Evolutionary conservation across 1,140 invertebrate species (phyloP), one percentile per base, ranked within the genome.

Genomic region (Triops longicaudatus): DNA sequence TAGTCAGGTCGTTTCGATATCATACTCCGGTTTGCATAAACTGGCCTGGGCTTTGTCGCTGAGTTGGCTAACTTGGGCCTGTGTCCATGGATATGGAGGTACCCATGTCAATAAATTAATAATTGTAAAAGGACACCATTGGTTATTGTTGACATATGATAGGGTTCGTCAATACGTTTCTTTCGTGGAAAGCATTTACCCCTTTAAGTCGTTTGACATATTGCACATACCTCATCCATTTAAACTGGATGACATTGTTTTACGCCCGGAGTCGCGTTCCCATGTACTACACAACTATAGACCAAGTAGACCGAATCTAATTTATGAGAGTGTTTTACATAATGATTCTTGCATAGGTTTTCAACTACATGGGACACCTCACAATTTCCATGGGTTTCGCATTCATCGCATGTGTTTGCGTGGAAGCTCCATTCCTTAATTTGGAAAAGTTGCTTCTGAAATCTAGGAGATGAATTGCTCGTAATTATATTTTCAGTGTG

Each of bases 21-120:
- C 90, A 11, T 92, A 91, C 80, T 88, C 87, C 0, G 85, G 88
- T 1, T 83, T 91, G 7, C 85, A 88, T 43, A 84, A 90, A 31
- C 83, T 87, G 1, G 82, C 83, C 0, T 93, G 91, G 88, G 85
- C 87, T 0, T 9, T 90, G 0, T 85, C 83, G 0, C 83, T 93
- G 5, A 85, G 86, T 1, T 92, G 91, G 90, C 84, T 93, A 10
- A 89, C 92, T 9, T 84, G 94, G 26, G 91, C 92, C 27, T 95
- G 93, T 81, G 90, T 89, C 81, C 89, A 89, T 79, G 91, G 91
- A 3, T 88, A 91, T 80, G 91, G 91, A 72, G 90, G 90, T 71
- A 86, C n/a, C n/a, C n/a, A n/a, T n/a, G n/a, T n/a, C n/a, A n/a
- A n/a, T n/a, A n/a, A n/a, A n/a, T n/a, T n/a, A n/a, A n/a, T n/a